A percentile compares a stretch with the other conserved stretches of the same genome.
Conservation (phyloP, 1,140 invertebrate genomes). For the Drosophila nigromelanica region DNA sequence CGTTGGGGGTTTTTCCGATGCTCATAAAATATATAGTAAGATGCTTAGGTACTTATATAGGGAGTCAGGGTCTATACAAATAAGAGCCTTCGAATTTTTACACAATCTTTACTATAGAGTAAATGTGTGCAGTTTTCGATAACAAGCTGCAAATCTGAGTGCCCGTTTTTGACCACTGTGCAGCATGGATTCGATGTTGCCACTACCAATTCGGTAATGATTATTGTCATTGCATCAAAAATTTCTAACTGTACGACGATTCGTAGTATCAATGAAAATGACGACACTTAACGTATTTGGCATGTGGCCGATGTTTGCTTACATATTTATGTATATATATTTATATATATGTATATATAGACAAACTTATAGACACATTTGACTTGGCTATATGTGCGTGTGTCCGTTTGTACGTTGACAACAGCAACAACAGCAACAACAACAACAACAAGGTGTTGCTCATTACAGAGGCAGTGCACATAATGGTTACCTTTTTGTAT, state of each 20-base stretch:
- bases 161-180: constrained; percentile 13
- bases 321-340: constrained; percentile 29
- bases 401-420: constrained; percentile 14
- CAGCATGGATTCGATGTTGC: constrained; percentile 4
- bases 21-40: too few relatives aligned
- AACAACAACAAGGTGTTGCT: constrained; percentile 32
- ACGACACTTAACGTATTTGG: constrained; percentile 55
- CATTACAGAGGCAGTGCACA: constrained; percentile 73
- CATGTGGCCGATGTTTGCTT: constrained; percentile 42
- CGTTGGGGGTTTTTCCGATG: neutral
- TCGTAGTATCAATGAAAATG: constrained; percentile 57
- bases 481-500: constrained; percentile 41
- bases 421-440: constrained; percentile 1
- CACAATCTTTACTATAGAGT: too few relatives aligned
- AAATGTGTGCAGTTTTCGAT: neutral
- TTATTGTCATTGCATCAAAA: constrained; percentile 31
- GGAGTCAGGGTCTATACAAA: too few relatives aligned
- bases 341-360: constrained; percentile 29
- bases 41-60: too few relatives aligned
- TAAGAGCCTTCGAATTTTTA: too few relatives aligned
- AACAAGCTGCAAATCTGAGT: neutral
- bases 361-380: constrained; percentile 55
- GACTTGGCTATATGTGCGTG: constrained; percentile 7
- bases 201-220: constrained; percentile 21
- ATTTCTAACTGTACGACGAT: constrained; percentile 47